Percentiles rank a stretch among this genome's conserved stretches.
Conservation (phyloP, 92 coral and sea anemone genomes). For the Parazoanthus atlanticus region DNA sequence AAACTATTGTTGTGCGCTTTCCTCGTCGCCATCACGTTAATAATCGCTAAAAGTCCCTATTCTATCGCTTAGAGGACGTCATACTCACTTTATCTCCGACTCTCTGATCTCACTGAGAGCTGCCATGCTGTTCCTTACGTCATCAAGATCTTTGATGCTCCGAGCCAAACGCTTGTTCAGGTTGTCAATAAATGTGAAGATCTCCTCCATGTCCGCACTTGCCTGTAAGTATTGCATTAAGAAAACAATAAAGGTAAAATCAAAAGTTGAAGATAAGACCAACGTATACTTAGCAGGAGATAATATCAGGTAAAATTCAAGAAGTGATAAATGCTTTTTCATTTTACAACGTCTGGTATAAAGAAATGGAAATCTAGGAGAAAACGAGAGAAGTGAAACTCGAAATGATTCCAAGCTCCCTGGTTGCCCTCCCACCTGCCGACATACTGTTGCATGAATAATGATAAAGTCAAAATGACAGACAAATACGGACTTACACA, state of each 20-base stretch:
- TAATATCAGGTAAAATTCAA: no score
- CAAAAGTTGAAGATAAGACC: no score
- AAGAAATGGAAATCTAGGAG: not conserved
- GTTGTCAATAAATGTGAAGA: slow-evolving; percentile 93
- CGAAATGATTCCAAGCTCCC: not conserved
- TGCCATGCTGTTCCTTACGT: slow-evolving; percentile 98
- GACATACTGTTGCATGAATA: not conserved
- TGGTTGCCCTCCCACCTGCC: not conserved
- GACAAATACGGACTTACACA: not conserved
- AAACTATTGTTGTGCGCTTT: no score
- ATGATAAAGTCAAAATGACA: no score
- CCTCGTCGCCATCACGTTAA: not conserved
- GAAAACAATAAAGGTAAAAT: not conserved
- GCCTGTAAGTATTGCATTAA: slow-evolving; percentile 60
- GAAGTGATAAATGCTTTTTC: no score
- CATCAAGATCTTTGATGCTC: slow-evolving; percentile 94
- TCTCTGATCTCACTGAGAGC: slow-evolving; percentile 95
- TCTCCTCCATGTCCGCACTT: slow-evolving; percentile 98
- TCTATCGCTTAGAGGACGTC: not conserved
- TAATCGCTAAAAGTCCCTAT: not conserved
- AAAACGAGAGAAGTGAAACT: not conserved
- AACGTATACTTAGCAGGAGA: no score
- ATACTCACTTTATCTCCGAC: slow-evolving; percentile 91
- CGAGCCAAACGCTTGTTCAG: slow-evolving; percentile 92
- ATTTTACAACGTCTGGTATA: no score